Evolutionary conservation across 2,888 invertebrate genomes (phyloP).

Genomic region (Papilio elwesi): DNA sequence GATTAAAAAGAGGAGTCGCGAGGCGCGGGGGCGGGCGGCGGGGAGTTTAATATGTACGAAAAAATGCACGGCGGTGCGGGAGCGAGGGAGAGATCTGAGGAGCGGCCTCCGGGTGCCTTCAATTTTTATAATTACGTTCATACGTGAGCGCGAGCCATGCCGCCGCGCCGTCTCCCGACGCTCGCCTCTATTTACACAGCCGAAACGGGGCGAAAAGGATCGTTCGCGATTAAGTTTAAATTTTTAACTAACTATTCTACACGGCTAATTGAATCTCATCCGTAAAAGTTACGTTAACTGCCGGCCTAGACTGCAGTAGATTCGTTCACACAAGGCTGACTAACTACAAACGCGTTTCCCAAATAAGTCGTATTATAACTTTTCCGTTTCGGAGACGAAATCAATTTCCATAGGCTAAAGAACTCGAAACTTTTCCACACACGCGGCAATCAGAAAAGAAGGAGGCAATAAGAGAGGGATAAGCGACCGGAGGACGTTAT

Average conservation of each 20-base stretch:
- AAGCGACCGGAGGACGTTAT: conserved; percentile 82
- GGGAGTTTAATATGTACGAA: conserved; percentile 84
- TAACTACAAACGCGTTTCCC: conserved; percentile 50
- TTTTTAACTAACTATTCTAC: conserved; percentile 55
- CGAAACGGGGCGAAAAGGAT: no score
- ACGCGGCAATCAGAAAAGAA: conserved; percentile 80
- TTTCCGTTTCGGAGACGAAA: conserved; percentile 71
- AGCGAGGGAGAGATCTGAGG: conserved; percentile 76
- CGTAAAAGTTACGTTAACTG: conserved; percentile 18
- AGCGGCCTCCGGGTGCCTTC: conserved; percentile 78
- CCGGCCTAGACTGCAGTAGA: not conserved
- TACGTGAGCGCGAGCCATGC: conserved; percentile 85
- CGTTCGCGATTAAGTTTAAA: conserved; percentile 63
- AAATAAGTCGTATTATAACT: conserved; percentile 69
- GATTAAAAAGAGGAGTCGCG: conserved; percentile 84
- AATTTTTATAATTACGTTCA: conserved; percentile 85
- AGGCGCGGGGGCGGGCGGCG: conserved; percentile 69
- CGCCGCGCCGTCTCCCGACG: conserved; percentile 51
- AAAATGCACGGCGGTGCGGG: conserved; percentile 82
- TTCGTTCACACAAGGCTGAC: conserved; percentile 41
- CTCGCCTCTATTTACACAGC: conserved; percentile 73
- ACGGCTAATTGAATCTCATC: conserved; percentile 36
- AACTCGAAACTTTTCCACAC: conserved; percentile 77
- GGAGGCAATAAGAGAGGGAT: conserved; percentile 83
- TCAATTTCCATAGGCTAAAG: conserved; percentile 75